Percentiles rank a stretch among this genome's conserved stretches.
These are phyloP conservation scores for Plutomurus gul DNA, from an alignment of 1,140 invertebrate species.

Conservation along the genomic window DNA sequence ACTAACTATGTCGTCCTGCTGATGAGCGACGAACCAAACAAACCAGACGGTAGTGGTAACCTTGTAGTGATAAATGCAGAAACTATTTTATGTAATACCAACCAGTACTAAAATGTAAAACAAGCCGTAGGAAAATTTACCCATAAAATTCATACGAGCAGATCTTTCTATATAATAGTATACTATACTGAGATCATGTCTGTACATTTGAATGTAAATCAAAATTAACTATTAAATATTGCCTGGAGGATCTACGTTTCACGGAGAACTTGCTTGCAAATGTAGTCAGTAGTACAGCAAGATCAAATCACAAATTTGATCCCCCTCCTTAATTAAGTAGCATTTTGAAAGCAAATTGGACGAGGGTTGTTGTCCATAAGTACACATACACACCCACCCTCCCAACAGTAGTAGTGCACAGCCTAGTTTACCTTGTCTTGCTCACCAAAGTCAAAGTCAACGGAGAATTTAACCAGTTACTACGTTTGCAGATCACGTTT, in stretches of 20 bases:
- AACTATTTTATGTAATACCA: background rate
- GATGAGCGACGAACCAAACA: background rate
- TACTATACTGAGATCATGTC: background rate
- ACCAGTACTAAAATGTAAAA: too few species aligned
- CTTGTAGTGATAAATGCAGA: background rate
- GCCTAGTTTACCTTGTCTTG: too few species aligned
- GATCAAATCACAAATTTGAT: constrained; percentile 5
- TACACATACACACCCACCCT: background rate
- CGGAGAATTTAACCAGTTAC: too few species aligned
- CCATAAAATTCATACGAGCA: background rate
- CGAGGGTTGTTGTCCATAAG: background rate
- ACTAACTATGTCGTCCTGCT: background rate
- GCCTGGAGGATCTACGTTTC: background rate
- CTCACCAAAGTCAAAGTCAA: too few species aligned
- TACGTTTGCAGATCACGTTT: background rate
- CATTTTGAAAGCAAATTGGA: constrained; percentile 10
- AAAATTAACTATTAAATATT: constrained; percentile 12
- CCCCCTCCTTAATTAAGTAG: constrained; percentile 17
- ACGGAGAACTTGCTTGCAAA: background rate
- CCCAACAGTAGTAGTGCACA: too few species aligned
- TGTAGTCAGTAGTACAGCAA: background rate
- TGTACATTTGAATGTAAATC: constrained; percentile 14
- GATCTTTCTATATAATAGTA: background rate
- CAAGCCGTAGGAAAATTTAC: too few species aligned
- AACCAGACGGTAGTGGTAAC: background rate